Evolutionary conservation across 2,113 vertebrate genomes (phyloP).

Genomic region (Lathamus discolor): DNA sequence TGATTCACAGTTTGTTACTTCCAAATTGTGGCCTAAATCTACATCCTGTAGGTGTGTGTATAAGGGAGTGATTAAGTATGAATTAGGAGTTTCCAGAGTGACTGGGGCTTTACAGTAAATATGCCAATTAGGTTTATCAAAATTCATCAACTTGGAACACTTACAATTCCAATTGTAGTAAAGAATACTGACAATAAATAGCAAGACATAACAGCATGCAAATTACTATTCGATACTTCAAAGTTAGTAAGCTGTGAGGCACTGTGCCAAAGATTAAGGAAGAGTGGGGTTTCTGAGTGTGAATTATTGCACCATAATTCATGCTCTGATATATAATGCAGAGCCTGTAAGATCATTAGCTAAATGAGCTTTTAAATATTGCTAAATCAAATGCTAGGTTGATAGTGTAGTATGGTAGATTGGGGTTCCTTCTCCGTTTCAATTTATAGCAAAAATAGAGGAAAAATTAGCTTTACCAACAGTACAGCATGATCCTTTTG

Average conservation of each 20-base stretch:
- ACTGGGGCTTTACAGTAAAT: not conserved
- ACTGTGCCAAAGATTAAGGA: conserved; percentile 17
- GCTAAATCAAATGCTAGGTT: not conserved
- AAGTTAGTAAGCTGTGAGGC: not conserved
- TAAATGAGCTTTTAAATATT: conserved; percentile 16
- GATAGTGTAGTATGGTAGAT: not conserved
- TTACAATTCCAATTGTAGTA: not conserved
- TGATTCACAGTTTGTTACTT: not conserved
- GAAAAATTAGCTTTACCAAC: not conserved
- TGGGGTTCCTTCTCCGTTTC: not conserved
- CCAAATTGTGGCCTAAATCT: not conserved
- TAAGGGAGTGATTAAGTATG: not conserved
- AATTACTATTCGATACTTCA: not conserved
- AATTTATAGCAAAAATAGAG: not conserved
- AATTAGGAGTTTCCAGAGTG: not conserved
- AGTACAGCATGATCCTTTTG: not conserved
- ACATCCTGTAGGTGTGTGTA: not conserved
- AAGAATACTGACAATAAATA: not conserved
- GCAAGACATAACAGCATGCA: not conserved
- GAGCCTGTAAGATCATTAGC: not conserved
- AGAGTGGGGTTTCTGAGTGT: not conserved
- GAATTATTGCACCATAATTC: conserved; percentile 37
- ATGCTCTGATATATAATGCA: not conserved
- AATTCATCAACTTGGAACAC: not conserved
- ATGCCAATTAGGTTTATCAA: not conserved